Base-by-base conservation (phyloP, 1,140 invertebrate genomes). In the Liolophura sinensis region DNA sequence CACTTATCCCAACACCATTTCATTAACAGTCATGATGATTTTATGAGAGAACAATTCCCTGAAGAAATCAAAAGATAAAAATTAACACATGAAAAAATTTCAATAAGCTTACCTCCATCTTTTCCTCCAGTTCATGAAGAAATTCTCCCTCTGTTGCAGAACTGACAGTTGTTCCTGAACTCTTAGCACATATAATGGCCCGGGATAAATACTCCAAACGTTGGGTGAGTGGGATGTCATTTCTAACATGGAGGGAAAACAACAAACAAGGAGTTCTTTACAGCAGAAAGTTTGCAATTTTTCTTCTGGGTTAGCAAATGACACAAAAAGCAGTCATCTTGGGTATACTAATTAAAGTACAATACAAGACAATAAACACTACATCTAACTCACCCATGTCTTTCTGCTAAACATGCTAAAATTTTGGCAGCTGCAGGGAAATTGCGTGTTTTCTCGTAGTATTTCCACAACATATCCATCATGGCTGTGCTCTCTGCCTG, bases 181-280 rank as follows among this genome's bases (percentile, higher is more conserved):
- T 94, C 77, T 95, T 90, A 88, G 96, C 92, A 82, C 95, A 97
- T 86, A 98, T 92, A 52, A 97, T 92, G n/a, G 96, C 95, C 73
- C 95, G 88, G 1, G 94, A 93, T 75, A 99, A 84, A 85, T 97
- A 97, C 76, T 93, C 91, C 46, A 97, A 89, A 58, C 96, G 89
- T 79, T 96, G 81, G 27, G 81, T 75, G 1, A 89, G 74, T 69
- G 73, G 78, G 12, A 88, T 77, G 49, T 88, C 82, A 58, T 79
- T 84, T 20, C 78, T 81, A 64, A 4, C 66, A 54, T 64, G 3
- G 9, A 40, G 3, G 9, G 31, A 40, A 40, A 40, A 40, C 3
- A 40, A 40, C 9, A 40, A 9, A 40, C 3, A 40, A 9, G 9
- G 9, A 9, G 9, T 9, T 5, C 31, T 9, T 40, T 40, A 9